Base-by-base conservation (phyloP, 2,888 invertebrate species). In the Kryphioiulus occultus region DNA sequence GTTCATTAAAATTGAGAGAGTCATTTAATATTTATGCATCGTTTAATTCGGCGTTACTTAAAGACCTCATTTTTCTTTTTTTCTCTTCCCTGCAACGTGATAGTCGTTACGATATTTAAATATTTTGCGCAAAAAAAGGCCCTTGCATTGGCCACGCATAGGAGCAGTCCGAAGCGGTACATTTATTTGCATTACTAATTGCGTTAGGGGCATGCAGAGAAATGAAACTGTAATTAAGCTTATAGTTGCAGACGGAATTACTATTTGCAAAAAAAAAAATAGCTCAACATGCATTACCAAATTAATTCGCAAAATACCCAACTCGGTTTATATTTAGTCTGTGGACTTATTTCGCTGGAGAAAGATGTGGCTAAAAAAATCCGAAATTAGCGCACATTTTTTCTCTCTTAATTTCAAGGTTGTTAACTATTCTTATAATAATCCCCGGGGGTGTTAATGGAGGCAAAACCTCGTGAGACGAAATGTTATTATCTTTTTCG, bases 371-470 rank as follows among this genome's bases (percentile, higher is more conserved):
- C 1, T 12, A 26, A 68, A 78, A 78, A 78, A 78, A 78, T 30
- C 12, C 26, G 30, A 78, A 78, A 78, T 78, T 26, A 78, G 78
- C 78, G 78, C 78, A 26, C 30, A 78, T 78, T 78, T 78, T 78
- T 78, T 78, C 30, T 22, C 68, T 22, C 30, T 78, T 78, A 78
- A 78, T 78, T 78, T 78, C 78, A 78, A 78, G 78, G 78, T 30
- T 78, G 78, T 30, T 78, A 78, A 78, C 78, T 78, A 78, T 78
- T 85, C 44, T 85, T 44, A 22, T 85, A 44, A 85, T 85, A 85
- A 44, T 85, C 85, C 85, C 85, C n/a, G 39, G 15, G 85, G 85
- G 85, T 85, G 85, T 44, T 85, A 85, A 85, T 85, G 85, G 44
- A 42, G 85, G 85, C 22, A 85, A 35, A 85, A 39, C 44, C 85